phyloP scores from a whole-genome alignment of 2,888 invertebrate species.

The Eupithecia exiguata region DNA sequence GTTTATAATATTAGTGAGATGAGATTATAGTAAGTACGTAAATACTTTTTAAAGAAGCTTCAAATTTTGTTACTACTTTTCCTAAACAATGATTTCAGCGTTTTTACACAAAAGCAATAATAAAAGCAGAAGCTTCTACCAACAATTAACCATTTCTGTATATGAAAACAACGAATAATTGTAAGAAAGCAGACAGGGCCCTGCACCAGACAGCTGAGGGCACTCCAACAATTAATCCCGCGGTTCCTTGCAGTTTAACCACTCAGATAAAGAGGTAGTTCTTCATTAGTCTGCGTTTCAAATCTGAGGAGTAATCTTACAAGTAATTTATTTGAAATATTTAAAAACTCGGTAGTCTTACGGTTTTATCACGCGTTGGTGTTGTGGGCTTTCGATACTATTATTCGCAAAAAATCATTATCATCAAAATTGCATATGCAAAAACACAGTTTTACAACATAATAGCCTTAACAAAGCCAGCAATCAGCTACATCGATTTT shows the following conservation, averaged over 20 bases:
- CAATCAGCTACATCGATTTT: not conserved
- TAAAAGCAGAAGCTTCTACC: not conserved
- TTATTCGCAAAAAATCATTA: not conserved
- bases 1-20: no score
- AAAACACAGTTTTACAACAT: no score
- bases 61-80: not conserved
- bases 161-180: not conserved
- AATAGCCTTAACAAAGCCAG: no score
- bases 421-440: no score
- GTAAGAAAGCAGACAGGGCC: not conserved
- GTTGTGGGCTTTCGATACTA: not conserved
- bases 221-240: slow-evolving; percentile 34
- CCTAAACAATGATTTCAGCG: not conserved
- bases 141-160: not conserved
- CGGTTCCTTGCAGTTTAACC: slow-evolving; percentile 31
- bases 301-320: not conserved
- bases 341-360: not conserved
- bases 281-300: slow-evolving; percentile 28
- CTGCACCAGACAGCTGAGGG: slow-evolving; percentile 32
- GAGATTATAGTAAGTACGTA: no score
- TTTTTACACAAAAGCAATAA: not conserved
- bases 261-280: slow-evolving; percentile 27
- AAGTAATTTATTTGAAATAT: not conserved
- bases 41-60: no score
- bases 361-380: not conserved